A percentile compares a stretch with the other conserved stretches of the same genome.
phyloP scores from a whole-genome alignment of 1,140 invertebrate species.

The Drosophila nebulosa region DNA sequence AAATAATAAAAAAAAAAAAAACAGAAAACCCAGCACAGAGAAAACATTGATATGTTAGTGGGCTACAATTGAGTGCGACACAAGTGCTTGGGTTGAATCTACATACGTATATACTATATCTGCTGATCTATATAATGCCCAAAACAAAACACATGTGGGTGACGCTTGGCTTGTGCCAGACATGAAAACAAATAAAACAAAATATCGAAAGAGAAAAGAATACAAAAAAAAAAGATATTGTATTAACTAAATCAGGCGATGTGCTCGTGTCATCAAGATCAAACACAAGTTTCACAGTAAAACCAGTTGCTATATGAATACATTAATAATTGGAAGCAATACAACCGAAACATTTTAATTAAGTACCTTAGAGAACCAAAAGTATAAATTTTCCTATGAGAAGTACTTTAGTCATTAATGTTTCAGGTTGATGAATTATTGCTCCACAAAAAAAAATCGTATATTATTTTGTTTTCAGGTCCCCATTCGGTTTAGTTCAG shows the following conservation, averaged over 20 bases:
- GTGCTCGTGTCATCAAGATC: conserved; percentile 23
- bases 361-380: no score
- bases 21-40: background rate
- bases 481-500: no score
- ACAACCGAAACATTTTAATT: background rate
- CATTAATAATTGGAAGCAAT: conserved; percentile 14
- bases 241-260: conserved; percentile 30
- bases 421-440: no score
- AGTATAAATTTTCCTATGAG: no score
- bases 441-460: no score
- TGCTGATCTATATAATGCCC: conserved; percentile 26
- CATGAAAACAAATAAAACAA: conserved; percentile 12
- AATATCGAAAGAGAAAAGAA: conserved; percentile 6
- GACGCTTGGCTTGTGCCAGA: conserved; percentile 26
- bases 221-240: conserved; percentile 33
- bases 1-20: no score
- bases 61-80: conserved; percentile 2
- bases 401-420: no score
- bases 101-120: conserved; percentile 3
- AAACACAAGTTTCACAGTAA: background rate
- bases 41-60: conserved; percentile 20
- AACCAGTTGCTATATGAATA: conserved; percentile 18
- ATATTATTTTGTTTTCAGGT: no score
- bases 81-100: conserved; percentile 4
- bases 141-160: conserved; percentile 35